Percentiles rank a stretch among this genome's conserved stretches.
phyloP scores from a whole-genome alignment of 2,797 vertebrate genomes.

The Rhinatrema bivittatum region DNA sequence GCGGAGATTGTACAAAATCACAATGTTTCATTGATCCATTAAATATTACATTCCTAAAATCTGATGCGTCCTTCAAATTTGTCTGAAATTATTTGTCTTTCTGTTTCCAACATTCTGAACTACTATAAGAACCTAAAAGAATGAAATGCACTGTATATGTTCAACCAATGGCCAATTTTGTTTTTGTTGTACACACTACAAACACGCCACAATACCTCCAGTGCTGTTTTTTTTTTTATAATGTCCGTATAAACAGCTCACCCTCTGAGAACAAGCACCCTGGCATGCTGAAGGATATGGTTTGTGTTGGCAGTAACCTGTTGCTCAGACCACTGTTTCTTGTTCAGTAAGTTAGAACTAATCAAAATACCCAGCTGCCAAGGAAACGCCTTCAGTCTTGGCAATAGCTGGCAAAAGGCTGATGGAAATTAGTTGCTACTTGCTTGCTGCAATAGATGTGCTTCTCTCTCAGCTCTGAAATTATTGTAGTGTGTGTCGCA shows the following conservation, averaged over 20 bases:
- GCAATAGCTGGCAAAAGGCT: slow-evolving; percentile 1
- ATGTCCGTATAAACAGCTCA: neutral
- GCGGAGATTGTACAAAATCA: no score
- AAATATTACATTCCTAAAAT: no score
- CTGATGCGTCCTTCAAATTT: neutral
- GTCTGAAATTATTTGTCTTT: neutral
- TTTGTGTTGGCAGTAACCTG: neutral
- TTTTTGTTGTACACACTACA: neutral
- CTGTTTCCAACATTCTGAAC: slow-evolving; percentile 10
- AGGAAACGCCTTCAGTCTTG: slow-evolving; percentile 1
- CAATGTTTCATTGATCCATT: no score
- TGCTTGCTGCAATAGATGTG: neutral
- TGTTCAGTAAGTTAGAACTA: slow-evolving; percentile 13
- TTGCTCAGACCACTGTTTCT: slow-evolving; percentile 2
- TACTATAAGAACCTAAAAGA: neutral
- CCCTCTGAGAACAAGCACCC: neutral
- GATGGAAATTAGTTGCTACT: no score
- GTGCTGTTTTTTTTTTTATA: neutral
- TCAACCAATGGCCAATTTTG: neutral
- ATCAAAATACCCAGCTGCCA: slow-evolving; percentile 7
- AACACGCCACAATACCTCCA: neutral
- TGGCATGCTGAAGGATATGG: neutral
- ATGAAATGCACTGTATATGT: neutral
- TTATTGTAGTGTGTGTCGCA: neutral
- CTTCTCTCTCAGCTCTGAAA: neutral